Evolutionary conservation across 2,888 invertebrate genomes (phyloP).

Genomic region (Diadegma fenestrale): DNA sequence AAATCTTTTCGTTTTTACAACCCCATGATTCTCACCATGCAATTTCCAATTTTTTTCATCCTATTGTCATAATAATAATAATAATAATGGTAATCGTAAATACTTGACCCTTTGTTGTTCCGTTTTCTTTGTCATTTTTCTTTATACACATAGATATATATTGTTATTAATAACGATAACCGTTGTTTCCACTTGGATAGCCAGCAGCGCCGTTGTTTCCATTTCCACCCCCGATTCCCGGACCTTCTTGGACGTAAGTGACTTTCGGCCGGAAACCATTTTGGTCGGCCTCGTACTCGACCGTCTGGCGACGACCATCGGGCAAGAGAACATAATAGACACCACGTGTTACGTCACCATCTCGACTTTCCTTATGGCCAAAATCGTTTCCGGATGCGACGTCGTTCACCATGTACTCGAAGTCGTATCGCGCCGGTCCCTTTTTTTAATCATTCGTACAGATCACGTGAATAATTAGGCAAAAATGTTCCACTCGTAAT

Average conservation of each 20-base stretch:
- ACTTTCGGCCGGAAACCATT: constrained; percentile 90
- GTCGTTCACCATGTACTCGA: constrained; percentile 84
- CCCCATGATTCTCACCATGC: constrained; percentile 17
- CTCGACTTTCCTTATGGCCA: constrained; percentile 84
- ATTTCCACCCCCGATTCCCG: constrained; percentile 72
- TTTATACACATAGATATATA: constrained; percentile 1
- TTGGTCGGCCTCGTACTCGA: constrained; percentile 90
- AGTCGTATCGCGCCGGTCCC: constrained; percentile 84
- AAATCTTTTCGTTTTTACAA: constrained; percentile 39
- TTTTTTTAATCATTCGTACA: constrained; percentile 64
- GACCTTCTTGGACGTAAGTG: constrained; percentile 87
- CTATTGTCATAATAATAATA: constrained; percentile 27
- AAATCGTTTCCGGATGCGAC: constrained; percentile 83
- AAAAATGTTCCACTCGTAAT: neutral
- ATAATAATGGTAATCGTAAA: constrained; percentile 13
- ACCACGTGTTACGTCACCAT: constrained; percentile 83
- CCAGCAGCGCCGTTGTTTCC: constrained; percentile 67
- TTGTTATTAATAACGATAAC: constrained; percentile 72
- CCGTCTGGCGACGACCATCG: constrained; percentile 86
- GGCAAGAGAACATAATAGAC: constrained; percentile 84
- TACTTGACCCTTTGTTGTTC: constrained; percentile 19
- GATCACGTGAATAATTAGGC: neutral
- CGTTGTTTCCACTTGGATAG: constrained; percentile 71
- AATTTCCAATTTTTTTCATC: constrained; percentile 36
- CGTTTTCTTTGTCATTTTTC: constrained; percentile 9